Percentiles rank a stretch among this genome's conserved stretches.
Evolutionary conservation across 2,113 vertebrate genomes (phyloP).

Genomic region (Callochromis pleurospilus): DNA sequence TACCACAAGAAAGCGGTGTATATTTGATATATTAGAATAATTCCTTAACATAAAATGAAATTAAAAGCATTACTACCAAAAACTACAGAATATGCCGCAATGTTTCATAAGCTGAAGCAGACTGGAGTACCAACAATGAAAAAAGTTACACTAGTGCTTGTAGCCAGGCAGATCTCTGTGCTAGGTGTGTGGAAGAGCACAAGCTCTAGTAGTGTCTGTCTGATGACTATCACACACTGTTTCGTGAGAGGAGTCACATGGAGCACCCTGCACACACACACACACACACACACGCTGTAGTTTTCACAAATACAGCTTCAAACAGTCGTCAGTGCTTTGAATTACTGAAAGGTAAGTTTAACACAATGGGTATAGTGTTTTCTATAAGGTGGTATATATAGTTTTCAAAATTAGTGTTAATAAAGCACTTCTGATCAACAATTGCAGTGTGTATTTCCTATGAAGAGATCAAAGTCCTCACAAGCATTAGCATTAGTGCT

Average conservation of each 20-base stretch:
- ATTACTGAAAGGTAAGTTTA: not conserved
- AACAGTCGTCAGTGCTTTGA: not conserved
- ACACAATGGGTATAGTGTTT: not conserved
- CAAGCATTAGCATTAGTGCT: not conserved
- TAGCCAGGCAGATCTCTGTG: not conserved
- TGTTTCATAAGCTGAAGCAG: not conserved
- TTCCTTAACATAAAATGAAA: not conserved
- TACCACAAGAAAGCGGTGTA: not conserved
- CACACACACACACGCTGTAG: not conserved
- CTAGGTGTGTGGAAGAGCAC: conserved; percentile 3
- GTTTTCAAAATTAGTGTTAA: not conserved
- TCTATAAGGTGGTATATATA: not conserved
- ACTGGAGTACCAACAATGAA: not conserved
- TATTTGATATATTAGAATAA: not conserved
- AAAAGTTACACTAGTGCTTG: not conserved
- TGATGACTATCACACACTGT: conserved; percentile 49
- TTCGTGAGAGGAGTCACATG: conserved; percentile 42
- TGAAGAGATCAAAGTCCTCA: not conserved
- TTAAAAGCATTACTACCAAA: not conserved
- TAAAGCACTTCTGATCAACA: not conserved
- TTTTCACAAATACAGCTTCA: not conserved
- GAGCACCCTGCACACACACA: not conserved
- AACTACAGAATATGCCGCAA: not conserved
- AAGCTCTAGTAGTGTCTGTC: conserved; percentile 6
- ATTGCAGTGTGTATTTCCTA: not conserved